A percentile compares a stretch with the other conserved stretches of the same genome.
Conservation (phyloP, 2,888 invertebrate genomes). For the Microdon myrmicae region DNA sequence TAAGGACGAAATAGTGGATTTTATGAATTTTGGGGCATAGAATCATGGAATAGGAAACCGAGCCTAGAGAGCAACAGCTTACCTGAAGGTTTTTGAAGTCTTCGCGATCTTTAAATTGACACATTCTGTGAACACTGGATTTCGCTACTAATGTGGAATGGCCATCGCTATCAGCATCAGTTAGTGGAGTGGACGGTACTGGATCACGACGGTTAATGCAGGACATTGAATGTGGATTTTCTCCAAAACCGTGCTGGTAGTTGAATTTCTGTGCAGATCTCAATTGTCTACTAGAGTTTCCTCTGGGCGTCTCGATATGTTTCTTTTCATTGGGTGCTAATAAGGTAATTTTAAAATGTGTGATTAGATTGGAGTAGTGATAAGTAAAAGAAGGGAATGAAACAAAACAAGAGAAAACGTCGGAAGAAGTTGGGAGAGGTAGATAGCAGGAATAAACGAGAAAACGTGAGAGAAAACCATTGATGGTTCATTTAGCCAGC, state of each 20-base stretch:
- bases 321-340: too few species aligned
- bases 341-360: too few species aligned
- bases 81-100: conserved; percentile 33
- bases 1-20: conserved; percentile 54
- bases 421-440: too few species aligned
- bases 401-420: too few species aligned
- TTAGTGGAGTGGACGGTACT: conserved; percentile 19
- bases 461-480: too few species aligned
- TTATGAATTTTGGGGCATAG: conserved; percentile 1
- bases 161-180: conserved; percentile 30
- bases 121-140: conserved; percentile 25
- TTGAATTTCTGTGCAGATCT: neutral
- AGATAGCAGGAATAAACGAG: too few species aligned
- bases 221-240: neutral
- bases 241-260: too few species aligned
- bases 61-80: neutral
- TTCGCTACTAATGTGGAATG: conserved; percentile 33
- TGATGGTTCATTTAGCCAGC: too few species aligned
- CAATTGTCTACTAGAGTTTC: conserved; percentile 1
- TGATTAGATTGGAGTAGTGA: too few species aligned
- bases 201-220: neutral
- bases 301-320: too few species aligned
- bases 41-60: too few species aligned
- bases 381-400: too few species aligned
- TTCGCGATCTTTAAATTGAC: conserved; percentile 13